Conservation (phyloP, 2,797 vertebrate genomes). For the Myoxocephalus aenaeus region DNA sequence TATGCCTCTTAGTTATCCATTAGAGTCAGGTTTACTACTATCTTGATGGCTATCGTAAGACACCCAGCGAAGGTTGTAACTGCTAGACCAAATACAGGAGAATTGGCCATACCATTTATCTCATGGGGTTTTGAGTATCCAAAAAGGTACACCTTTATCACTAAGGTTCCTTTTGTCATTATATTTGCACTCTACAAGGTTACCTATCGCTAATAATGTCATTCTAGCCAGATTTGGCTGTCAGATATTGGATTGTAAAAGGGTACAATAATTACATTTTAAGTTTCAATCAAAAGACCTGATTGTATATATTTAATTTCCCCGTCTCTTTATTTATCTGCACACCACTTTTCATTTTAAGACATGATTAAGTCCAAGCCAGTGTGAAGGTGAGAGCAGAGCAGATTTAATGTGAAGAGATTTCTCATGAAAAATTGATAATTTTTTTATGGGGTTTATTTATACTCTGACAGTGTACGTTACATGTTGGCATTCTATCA, state of each 20-base stretch:
- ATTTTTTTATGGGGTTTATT: slow-evolving; percentile 47
- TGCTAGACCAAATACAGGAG: slow-evolving; percentile 64
- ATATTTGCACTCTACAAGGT: slow-evolving; percentile 47
- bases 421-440: slow-evolving; percentile 33
- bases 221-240: slow-evolving; percentile 36
- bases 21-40: slow-evolving; percentile 73
- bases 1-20: slow-evolving; percentile 78
- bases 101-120: slow-evolving; percentile 55
- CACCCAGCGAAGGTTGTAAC: slow-evolving; percentile 62
- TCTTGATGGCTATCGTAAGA: slow-evolving; percentile 72
- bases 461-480: slow-evolving; percentile 28
- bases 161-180: slow-evolving; percentile 40
- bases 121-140: slow-evolving; percentile 57
- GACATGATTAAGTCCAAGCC: slow-evolving; percentile 52
- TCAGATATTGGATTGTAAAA: slow-evolving; percentile 36
- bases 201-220: slow-evolving; percentile 48
- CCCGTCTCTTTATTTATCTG: slow-evolving; percentile 37
- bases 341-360: slow-evolving; percentile 46
- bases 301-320: slow-evolving; percentile 41
- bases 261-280: slow-evolving; percentile 43
- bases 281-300: slow-evolving; percentile 46
- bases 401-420: slow-evolving; percentile 32
- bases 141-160: slow-evolving; percentile 43
- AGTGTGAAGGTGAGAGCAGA: slow-evolving; percentile 43
- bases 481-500: slow-evolving; percentile 36